Percentiles rank a stretch among this genome's conserved stretches.
Evolutionary conservation across 2,113 vertebrate species (phyloP).

Genomic region (Thunnus maccoyii): DNA sequence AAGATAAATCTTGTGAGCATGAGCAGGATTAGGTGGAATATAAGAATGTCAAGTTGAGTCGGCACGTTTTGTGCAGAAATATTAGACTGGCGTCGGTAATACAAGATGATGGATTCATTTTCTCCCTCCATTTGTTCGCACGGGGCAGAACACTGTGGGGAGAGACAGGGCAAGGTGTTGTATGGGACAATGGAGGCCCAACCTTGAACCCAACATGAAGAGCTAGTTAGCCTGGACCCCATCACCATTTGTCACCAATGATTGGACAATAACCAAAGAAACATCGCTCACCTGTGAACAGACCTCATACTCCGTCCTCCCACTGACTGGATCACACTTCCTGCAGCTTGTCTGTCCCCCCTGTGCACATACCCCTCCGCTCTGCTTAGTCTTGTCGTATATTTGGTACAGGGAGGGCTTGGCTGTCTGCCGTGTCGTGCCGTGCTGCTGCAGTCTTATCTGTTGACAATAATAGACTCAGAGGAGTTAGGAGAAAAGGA

Average conservation of each 20-base stretch:
- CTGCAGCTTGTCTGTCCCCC: conserved; percentile 12
- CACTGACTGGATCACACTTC: conserved; percentile 35
- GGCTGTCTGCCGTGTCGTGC: conserved; percentile 51
- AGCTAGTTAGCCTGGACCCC: conserved; percentile 42
- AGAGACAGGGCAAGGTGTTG: conserved; percentile 3
- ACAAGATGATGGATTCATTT: conserved; percentile 32
- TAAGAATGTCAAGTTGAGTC: conserved; percentile 34
- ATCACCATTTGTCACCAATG: conserved; percentile 57
- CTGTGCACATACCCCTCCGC: conserved; percentile 7
- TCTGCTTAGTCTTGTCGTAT: conserved; percentile 40
- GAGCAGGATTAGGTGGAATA: conserved; percentile 33
- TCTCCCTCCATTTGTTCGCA: conserved; percentile 1
- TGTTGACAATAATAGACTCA: conserved; percentile 65
- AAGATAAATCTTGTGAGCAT: conserved; percentile 17
- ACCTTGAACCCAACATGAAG: conserved; percentile 60
- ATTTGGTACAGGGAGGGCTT: conserved; percentile 53
- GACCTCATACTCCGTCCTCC: conserved; percentile 14
- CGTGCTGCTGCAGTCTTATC: conserved; percentile 68
- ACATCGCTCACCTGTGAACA: conserved; percentile 46
- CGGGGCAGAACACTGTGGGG: neutral
- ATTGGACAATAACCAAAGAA: conserved; percentile 55
- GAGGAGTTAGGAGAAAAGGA: conserved; percentile 29
- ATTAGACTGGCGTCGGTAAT: conserved; percentile 23
- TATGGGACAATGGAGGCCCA: conserved; percentile 36
- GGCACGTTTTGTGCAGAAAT: conserved; percentile 16